Conservation (phyloP, 1,140 invertebrate genomes). For the Lasioglossum albipes region DNA sequence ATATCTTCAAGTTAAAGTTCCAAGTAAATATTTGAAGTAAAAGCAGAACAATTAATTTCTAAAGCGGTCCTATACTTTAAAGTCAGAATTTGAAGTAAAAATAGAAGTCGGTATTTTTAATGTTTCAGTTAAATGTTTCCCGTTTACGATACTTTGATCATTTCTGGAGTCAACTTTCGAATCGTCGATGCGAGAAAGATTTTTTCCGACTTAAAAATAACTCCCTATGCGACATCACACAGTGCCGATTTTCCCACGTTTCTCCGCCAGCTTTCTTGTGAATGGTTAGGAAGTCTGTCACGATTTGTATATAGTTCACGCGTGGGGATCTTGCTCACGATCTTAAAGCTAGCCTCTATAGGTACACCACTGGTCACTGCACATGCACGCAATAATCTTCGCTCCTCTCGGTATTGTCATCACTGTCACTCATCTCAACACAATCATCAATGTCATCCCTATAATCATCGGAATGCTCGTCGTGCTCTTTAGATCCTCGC, state of each 20-base stretch:
- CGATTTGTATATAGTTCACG: slow-evolving; percentile 63
- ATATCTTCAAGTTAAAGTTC: too few relatives aligned
- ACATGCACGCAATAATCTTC: slow-evolving; percentile 69
- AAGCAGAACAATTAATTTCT: too few relatives aligned
- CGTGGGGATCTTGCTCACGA: slow-evolving; percentile 56
- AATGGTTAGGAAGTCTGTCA: slow-evolving; percentile 62
- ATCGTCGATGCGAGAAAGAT: too few relatives aligned
- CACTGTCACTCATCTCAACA: slow-evolving; percentile 50
- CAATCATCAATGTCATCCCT: slow-evolving; percentile 14
- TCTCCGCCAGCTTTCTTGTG: slow-evolving; percentile 47
- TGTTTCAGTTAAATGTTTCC: too few relatives aligned
- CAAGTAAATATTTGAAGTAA: too few relatives aligned
- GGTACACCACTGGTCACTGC: slow-evolving; percentile 66
- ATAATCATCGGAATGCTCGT: neutral
- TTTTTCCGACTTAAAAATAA: neutral
- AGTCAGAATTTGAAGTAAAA: too few relatives aligned
- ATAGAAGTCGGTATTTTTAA: too few relatives aligned
- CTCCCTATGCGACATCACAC: too few relatives aligned
- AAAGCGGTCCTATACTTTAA: too few relatives aligned
- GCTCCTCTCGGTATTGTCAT: slow-evolving; percentile 60
- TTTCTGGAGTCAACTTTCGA: too few relatives aligned
- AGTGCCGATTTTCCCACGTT: slow-evolving; percentile 25
- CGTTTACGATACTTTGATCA: too few relatives aligned
- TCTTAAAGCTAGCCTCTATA: slow-evolving; percentile 64
- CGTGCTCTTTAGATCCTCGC: neutral